A percentile compares a stretch with the other conserved stretches of the same genome.
Evolutionary conservation across 1,140 invertebrate genomes (phyloP).

Genomic region (Acarapis woodi): DNA sequence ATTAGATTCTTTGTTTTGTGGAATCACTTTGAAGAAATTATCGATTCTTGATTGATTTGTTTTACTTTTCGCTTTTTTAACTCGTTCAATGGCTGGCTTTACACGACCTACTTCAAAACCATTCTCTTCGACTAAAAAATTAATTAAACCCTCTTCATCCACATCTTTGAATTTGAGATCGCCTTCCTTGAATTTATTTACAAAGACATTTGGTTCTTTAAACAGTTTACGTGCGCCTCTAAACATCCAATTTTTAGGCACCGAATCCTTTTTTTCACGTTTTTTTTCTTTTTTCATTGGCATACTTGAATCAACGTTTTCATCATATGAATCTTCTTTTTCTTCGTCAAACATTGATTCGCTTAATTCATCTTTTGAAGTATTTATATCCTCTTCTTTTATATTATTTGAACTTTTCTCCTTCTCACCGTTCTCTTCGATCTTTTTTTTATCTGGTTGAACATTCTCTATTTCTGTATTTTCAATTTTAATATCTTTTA

Average conservation of each 20-base stretch:
- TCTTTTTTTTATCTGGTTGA: neutral
- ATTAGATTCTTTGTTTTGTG: neutral
- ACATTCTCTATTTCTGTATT: constrained; percentile 3
- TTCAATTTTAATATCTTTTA: constrained; percentile 1
- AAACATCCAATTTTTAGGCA: constrained; percentile 73
- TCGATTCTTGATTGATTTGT: constrained; percentile 76
- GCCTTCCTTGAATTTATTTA: constrained; percentile 29
- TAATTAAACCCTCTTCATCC: constrained; percentile 73
- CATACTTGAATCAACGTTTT: neutral
- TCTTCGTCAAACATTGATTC: too few relatives aligned
- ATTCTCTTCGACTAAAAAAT: constrained; percentile 69
- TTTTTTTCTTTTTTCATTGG: neutral
- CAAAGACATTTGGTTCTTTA: constrained; percentile 46
- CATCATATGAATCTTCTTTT: neutral
- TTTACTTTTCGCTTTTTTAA: constrained; percentile 48
- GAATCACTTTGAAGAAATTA: constrained; percentile 62
- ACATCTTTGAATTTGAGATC: constrained; percentile 69
- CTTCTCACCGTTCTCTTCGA: neutral
- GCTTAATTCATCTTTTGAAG: neutral
- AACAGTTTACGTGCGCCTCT: constrained; percentile 63
- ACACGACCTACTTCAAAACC: constrained; percentile 68
- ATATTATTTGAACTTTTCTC: neutral
- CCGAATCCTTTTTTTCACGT: constrained; percentile 32
- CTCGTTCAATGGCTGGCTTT: constrained; percentile 61
- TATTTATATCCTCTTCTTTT: constrained; percentile 3